Conservation (phyloP, 1,140 invertebrate genomes). For the Amphibalanus amphitrite region DNA sequence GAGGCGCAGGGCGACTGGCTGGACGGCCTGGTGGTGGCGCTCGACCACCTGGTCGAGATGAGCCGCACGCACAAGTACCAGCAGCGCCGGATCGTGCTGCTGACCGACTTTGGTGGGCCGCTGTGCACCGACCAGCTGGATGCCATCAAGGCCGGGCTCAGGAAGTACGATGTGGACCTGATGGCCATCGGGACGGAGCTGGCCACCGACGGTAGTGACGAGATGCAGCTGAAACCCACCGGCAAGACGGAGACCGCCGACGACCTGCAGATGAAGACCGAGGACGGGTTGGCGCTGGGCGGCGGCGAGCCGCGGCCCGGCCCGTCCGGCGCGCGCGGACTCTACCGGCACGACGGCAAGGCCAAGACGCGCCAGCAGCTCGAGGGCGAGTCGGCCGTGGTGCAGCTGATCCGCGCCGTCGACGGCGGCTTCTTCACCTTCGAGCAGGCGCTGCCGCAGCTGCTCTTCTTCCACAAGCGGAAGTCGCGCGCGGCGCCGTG, state of each 20-base stretch:
- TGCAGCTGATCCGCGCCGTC: slow-evolving; percentile 20
- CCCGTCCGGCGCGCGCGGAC: neutral
- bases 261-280: neutral
- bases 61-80: neutral
- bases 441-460: slow-evolving; percentile 31
- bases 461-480: slow-evolving; percentile 30
- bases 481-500: slow-evolving; percentile 28
- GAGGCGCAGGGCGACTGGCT: slow-evolving; percentile 29
- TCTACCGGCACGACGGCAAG: slow-evolving; percentile 18
- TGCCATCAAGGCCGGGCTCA: slow-evolving; percentile 25
- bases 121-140: slow-evolving; percentile 29
- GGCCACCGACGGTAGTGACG: too few species aligned
- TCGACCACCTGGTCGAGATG: slow-evolving; percentile 28
- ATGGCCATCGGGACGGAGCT: slow-evolving; percentile 24
- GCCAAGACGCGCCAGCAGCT: slow-evolving; percentile 25
- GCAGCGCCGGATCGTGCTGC: slow-evolving; percentile 21
- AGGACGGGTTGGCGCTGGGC: neutral
- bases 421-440: slow-evolving; percentile 20
- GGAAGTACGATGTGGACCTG: slow-evolving; percentile 24
- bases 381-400: slow-evolving; percentile 23
- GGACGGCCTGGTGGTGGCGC: slow-evolving; percentile 31
- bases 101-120: slow-evolving; percentile 26
- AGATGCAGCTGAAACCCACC: too few species aligned
- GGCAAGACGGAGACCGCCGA: too few species aligned
- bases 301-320: neutral